These are phyloP conservation scores for Mus minutoides DNA, from an alignment of 2,797 vertebrate genomes.

Conservation along the genomic window DNA sequence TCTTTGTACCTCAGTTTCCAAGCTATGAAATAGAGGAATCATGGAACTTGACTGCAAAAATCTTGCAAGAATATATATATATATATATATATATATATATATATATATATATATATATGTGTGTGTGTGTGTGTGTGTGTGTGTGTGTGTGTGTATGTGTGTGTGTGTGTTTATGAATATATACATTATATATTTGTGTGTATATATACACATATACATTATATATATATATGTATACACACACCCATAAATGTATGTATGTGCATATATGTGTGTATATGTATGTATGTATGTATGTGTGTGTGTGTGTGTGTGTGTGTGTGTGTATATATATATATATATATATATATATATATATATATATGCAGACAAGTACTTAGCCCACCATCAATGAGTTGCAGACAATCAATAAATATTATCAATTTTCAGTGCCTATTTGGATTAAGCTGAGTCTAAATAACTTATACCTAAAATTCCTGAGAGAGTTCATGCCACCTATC, in stretches of 20 bases:
- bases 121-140: too few species aligned
- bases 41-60: not conserved
- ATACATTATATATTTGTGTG: too few species aligned
- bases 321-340: too few species aligned
- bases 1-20: not conserved
- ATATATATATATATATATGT: not conserved
- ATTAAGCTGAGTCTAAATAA: not conserved
- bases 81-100: not conserved
- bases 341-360: too few species aligned
- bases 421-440: not conserved
- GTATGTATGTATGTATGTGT: too few species aligned
- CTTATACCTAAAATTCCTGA: fast-evolving
- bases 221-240: too few species aligned
- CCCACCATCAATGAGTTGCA: not conserved
- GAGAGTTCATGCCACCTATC: not conserved
- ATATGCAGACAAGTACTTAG: not conserved
- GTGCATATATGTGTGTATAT: too few species aligned
- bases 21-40: not conserved
- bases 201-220: too few species aligned
- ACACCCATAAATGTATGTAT: too few species aligned
- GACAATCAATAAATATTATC: not conserved
- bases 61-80: not conserved
- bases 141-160: too few species aligned
- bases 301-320: too few species aligned
- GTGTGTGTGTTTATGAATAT: too few species aligned